phyloP scores from a whole-genome alignment of 1,140 invertebrate species.

The Heliconius hermathena region DNA sequence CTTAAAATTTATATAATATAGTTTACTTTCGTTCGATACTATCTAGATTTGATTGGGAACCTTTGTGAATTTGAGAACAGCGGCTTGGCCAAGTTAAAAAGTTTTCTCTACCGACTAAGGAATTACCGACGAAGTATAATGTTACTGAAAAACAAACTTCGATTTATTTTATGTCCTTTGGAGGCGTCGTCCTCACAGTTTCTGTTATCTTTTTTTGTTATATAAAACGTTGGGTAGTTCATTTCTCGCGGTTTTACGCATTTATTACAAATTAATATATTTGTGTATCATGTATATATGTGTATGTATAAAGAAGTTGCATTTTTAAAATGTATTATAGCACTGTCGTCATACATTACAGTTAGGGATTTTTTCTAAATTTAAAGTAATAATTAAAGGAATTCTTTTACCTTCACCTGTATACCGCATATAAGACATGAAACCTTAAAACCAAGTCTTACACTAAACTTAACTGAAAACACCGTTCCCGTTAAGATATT shows the following conservation, averaged over 20 bases:
- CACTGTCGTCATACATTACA: too few relatives aligned
- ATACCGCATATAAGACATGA: too few relatives aligned
- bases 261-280: not conserved
- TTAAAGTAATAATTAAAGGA: too few relatives aligned
- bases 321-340: too few relatives aligned
- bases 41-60: slow-evolving; percentile 21
- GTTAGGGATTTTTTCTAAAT: too few relatives aligned
- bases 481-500: too few relatives aligned
- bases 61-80: slow-evolving; percentile 34
- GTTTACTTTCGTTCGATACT: slow-evolving; percentile 3
- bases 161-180: slow-evolving; percentile 23
- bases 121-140: slow-evolving; percentile 31
- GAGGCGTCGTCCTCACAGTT: not conserved
- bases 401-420: too few relatives aligned
- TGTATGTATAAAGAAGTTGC: too few relatives aligned
- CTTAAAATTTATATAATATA: not conserved
- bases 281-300: too few relatives aligned
- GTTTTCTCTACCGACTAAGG: slow-evolving; percentile 21
- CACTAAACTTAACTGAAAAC: too few relatives aligned
- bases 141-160: slow-evolving; percentile 29
- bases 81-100: slow-evolving; percentile 27
- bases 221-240: not conserved
- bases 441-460: too few relatives aligned
- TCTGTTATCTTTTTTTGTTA: not conserved
- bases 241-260: not conserved